phyloP scores from a whole-genome alignment of 2,888 invertebrate genomes.

The Leucophenga montana region DNA sequence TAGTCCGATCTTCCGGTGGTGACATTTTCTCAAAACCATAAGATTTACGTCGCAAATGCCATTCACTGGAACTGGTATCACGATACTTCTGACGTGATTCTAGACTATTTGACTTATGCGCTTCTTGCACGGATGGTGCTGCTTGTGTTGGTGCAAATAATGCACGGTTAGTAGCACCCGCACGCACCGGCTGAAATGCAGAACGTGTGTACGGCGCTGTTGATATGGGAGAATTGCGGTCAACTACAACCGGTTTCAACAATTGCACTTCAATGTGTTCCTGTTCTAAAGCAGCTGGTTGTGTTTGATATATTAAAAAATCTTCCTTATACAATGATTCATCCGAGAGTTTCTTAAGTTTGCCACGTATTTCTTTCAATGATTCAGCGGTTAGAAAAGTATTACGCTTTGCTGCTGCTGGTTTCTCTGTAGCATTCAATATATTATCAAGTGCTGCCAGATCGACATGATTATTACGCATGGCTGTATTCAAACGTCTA shows the following conservation, averaged over 20 bases:
- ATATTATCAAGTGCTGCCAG: constrained; percentile 75
- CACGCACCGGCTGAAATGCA: constrained; percentile 50
- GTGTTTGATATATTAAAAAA: constrained; percentile 58
- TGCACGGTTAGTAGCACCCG: not conserved
- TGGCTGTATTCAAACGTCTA: constrained; percentile 74
- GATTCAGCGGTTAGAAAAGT: constrained; percentile 77
- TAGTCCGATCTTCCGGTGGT: constrained; percentile 68
- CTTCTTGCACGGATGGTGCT: not conserved
- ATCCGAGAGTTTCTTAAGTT: constrained; percentile 75
- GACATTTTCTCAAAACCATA: constrained; percentile 81
- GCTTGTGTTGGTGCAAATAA: not conserved
- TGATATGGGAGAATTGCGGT: not conserved
- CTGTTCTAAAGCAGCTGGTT: constrained; percentile 31
- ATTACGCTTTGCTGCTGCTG: constrained; percentile 47
- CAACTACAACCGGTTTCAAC: constrained; percentile 4
- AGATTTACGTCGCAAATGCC: constrained; percentile 84
- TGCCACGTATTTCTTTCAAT: constrained; percentile 77
- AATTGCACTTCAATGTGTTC: constrained; percentile 43
- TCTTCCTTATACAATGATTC: constrained; percentile 74
- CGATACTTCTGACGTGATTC: constrained; percentile 67
- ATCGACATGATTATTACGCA: constrained; percentile 75
- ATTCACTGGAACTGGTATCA: constrained; percentile 75
- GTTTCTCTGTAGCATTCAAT: constrained; percentile 59
- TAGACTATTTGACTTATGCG: constrained; percentile 64
- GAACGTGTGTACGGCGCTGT: constrained; percentile 32